Evolutionary conservation across 2,797 vertebrate species (phyloP).

Genomic region (Cephalopachus bancanus): DNA sequence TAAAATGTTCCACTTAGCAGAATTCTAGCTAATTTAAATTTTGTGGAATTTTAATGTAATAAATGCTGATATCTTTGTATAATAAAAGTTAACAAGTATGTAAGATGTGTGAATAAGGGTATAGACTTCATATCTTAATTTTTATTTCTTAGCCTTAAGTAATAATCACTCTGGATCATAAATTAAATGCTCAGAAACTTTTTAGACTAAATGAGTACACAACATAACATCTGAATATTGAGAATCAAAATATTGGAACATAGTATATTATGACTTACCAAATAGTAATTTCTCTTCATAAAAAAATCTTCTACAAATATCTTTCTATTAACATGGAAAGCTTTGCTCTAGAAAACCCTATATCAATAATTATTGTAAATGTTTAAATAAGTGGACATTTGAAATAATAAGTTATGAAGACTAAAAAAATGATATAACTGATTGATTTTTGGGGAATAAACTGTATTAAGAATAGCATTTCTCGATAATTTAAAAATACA

Average conservation of each 20-base stretch:
- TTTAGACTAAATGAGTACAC: background rate
- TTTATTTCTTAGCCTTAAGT: background rate
- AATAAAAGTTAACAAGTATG: background rate
- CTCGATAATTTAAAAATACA: conserved; percentile 78
- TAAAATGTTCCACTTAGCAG: background rate
- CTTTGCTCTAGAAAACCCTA: background rate
- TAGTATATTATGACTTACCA: background rate
- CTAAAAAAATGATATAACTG: background rate
- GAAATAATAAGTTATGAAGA: background rate
- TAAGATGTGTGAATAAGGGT: background rate
- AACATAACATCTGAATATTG: background rate
- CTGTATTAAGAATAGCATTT: conserved; percentile 75
- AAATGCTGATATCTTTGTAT: background rate
- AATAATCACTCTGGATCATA: background rate
- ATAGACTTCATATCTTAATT: background rate
- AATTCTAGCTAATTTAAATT: background rate
- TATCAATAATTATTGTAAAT: background rate
- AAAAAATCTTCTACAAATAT: background rate
- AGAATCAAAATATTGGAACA: background rate
- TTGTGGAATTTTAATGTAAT: background rate
- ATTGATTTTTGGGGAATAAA: conserved; percentile 47
- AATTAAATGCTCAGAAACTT: background rate
- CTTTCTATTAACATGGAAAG: background rate
- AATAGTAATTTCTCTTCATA: background rate
- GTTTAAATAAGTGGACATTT: background rate